These are phyloP conservation scores for Hydrophis major DNA, from an alignment of 2,797 vertebrate genomes.

Conservation along the genomic window DNA sequence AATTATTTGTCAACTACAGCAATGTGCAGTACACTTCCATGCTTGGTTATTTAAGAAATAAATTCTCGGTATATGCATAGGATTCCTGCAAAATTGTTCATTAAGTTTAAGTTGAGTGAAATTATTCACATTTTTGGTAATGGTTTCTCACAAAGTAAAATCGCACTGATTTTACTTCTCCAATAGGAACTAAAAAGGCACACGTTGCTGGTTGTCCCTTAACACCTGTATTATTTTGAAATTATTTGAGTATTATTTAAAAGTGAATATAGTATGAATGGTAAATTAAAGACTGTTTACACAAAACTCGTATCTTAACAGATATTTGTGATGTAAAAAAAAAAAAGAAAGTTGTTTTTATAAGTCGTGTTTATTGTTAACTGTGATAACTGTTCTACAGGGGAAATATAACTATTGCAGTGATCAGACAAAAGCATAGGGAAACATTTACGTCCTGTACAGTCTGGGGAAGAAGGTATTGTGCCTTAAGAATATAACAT, in stretches of 20 bases:
- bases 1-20: not conserved
- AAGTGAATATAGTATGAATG: conserved; percentile 46
- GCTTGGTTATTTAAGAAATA: conserved; percentile 2
- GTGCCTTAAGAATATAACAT: conserved; percentile 68
- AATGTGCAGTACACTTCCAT: not conserved
- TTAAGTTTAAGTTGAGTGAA: not conserved
- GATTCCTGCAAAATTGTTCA: not conserved
- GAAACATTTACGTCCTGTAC: conserved; percentile 51
- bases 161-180: not conserved
- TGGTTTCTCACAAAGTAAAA: not conserved
- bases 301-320: conserved; percentile 54
- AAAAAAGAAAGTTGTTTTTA: conserved; percentile 51
- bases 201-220: conserved; percentile 6
- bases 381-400: conserved; percentile 48
- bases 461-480: conserved; percentile 64
- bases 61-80: not conserved
- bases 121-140: not conserved
- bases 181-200: not conserved
- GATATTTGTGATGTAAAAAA: conserved; percentile 59
- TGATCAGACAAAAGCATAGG: conserved; percentile 46
- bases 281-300: conserved; percentile 65
- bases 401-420: conserved; percentile 60
- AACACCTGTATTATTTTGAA: not conserved
- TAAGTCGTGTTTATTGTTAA: conserved; percentile 43
- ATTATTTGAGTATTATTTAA: conserved; percentile 56